Conservation (phyloP, 2,113 vertebrate species). For the Zosterops japonicus region DNA sequence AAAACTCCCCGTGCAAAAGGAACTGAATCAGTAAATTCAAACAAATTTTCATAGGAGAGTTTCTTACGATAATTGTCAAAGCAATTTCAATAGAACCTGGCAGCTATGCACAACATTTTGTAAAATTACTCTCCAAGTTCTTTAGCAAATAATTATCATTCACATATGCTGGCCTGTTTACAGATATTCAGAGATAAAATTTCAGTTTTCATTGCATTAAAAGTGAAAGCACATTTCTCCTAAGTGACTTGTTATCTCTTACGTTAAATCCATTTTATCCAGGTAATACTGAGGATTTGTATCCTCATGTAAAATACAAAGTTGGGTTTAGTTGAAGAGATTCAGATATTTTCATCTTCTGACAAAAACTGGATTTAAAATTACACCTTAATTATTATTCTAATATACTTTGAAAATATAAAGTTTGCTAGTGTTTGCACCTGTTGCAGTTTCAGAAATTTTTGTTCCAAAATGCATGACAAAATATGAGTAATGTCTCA, state of each 20-base stretch:
- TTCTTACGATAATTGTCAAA: not conserved
- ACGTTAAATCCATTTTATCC: not conserved
- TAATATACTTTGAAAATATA: not conserved
- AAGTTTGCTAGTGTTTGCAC: not conserved
- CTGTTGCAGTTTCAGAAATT: not conserved
- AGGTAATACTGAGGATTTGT: not conserved
- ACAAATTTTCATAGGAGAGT: not conserved
- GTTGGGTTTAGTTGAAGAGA: not conserved
- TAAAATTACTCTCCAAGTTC: not conserved
- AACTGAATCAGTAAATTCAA: not conserved
- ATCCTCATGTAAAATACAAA: not conserved
- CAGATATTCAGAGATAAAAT: not conserved
- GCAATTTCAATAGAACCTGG: not conserved
- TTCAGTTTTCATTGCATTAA: not conserved
- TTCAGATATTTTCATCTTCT: not conserved
- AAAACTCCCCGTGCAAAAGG: not conserved
- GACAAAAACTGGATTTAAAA: not conserved
- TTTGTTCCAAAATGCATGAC: not conserved
- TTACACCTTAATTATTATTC: not conserved
- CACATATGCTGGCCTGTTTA: not conserved
- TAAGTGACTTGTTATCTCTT: not conserved
- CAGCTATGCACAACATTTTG: not conserved
- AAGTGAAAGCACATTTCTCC: not conserved
- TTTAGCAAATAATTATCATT: not conserved
- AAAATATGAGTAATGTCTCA: conserved; percentile 24